These are phyloP conservation scores for Anabas testudineus DNA, from an alignment of 2,797 vertebrate genomes.

Conservation along the genomic window DNA sequence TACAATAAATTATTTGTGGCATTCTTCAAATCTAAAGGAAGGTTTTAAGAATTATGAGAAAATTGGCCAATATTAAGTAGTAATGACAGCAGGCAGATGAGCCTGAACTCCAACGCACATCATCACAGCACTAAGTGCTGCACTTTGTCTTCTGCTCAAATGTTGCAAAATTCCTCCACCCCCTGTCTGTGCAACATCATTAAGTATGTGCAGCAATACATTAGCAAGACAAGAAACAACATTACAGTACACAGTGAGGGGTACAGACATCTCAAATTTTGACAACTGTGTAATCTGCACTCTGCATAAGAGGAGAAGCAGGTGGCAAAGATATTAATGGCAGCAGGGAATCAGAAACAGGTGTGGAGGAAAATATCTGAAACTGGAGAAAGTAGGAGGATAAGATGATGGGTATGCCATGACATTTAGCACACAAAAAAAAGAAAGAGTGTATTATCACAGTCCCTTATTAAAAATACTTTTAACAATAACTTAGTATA, in stretches of 20 bases:
- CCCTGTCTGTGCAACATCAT: conserved; percentile 48
- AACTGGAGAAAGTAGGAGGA: neutral
- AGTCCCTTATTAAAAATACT: neutral
- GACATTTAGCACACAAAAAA: neutral
- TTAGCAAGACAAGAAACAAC: conserved; percentile 47
- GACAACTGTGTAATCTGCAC: conserved; percentile 21
- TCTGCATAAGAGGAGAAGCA: conserved; percentile 37
- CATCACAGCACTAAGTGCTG: conserved; percentile 29
- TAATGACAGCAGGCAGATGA: conserved; percentile 30
- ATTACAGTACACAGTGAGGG: conserved; percentile 41
- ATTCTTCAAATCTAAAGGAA: neutral
- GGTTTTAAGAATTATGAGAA: conserved; percentile 18
- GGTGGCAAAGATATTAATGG: conserved; percentile 50
- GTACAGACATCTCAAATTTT: conserved; percentile 28
- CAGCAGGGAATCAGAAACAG: conserved; percentile 42
- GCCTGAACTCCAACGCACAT: conserved; percentile 28
- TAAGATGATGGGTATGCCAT: neutral
- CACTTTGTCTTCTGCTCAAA: conserved; percentile 35
- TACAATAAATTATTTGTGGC: neutral
- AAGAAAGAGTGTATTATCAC: neutral
- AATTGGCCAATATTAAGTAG: neutral
- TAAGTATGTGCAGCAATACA: conserved; percentile 47
- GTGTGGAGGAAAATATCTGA: conserved; percentile 25
- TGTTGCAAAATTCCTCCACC: conserved; percentile 20
- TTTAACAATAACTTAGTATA: neutral